phyloP scores from a whole-genome alignment of 2,888 invertebrate genomes.

The Drosophila recens region DNA sequence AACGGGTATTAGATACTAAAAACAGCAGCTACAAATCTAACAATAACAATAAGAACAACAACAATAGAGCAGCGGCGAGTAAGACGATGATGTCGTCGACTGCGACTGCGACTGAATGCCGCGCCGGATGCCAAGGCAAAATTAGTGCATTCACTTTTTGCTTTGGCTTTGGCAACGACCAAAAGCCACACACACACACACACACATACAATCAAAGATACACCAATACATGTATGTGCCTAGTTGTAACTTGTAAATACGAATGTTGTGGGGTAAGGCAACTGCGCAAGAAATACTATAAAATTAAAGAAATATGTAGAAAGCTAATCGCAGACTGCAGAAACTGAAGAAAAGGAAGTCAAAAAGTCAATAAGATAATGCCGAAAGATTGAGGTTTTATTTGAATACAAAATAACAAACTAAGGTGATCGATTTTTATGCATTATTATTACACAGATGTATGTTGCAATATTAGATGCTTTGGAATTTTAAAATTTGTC shows the following conservation, averaged over 20 bases:
- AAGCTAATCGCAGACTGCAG: constrained; percentile 33
- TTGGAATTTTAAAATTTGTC: constrained; percentile 1
- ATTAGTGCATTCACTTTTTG: constrained; percentile 84
- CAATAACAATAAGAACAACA: constrained; percentile 25
- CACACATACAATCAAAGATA: constrained; percentile 18
- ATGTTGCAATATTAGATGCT: constrained; percentile 1
- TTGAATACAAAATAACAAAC: not conserved
- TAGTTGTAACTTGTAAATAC: constrained; percentile 57
- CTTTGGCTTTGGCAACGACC: constrained; percentile 60
- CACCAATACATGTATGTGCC: not conserved
- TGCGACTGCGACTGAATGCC: constrained; percentile 67
- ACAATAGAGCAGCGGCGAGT: constrained; percentile 25
- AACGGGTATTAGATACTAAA: constrained; percentile 61
- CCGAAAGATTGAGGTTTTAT: constrained; percentile 1
- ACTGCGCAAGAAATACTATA: constrained; percentile 39
- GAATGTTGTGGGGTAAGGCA: constrained; percentile 50
- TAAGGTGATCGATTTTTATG: not conserved
- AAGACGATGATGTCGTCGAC: constrained; percentile 55
- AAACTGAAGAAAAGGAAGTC: constrained; percentile 1
- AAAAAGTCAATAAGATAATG: not conserved
- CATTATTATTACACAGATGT: not conserved
- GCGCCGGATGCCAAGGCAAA: constrained; percentile 83
- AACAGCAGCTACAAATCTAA: constrained; percentile 29
- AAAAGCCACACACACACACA: constrained; percentile 41
- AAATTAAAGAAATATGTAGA: constrained; percentile 41